Conservation (phyloP, 2,888 invertebrate species). For the Dynastes tityus region DNA sequence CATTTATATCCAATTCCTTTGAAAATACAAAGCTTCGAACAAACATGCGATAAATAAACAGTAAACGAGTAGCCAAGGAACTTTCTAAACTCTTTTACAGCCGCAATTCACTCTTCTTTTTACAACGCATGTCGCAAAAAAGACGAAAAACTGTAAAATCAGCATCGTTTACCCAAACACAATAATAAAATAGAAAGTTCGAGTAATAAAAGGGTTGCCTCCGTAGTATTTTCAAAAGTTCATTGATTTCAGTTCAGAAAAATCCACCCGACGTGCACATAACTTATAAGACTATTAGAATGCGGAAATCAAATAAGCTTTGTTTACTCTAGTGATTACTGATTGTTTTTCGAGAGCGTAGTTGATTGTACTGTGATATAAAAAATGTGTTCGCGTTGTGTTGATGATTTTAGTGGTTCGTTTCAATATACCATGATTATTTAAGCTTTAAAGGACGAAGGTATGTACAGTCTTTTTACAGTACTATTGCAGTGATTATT, state of each 20-base stretch:
- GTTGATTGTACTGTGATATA: background rate
- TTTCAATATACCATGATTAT: no score
- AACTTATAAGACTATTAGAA: background rate
- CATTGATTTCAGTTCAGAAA: slow-evolving; percentile 43
- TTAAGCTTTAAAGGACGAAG: no score
- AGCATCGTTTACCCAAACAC: slow-evolving; percentile 46
- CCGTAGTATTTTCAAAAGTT: slow-evolving; percentile 36
- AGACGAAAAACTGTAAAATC: slow-evolving; percentile 44
- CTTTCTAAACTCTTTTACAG: slow-evolving; percentile 43
- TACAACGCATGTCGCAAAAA: slow-evolving; percentile 44
- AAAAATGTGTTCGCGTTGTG: no score
- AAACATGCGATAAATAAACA: slow-evolving; percentile 40
- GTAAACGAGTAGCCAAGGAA: slow-evolving; percentile 19
- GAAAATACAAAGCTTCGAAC: slow-evolving; percentile 18
- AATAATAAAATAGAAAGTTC: slow-evolving; percentile 46
- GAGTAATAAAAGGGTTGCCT: slow-evolving; percentile 43
- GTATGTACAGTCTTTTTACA: no score
- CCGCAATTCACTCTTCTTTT: slow-evolving; percentile 42
- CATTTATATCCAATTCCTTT: background rate
- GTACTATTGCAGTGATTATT: no score
- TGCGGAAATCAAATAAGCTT: background rate
- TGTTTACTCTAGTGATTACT: background rate
- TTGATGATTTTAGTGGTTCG: no score
- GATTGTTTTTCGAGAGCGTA: background rate
- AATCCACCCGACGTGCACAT: slow-evolving; percentile 5